phyloP scores from a whole-genome alignment of 2,888 invertebrate genomes.

The Ophion slaviceki region DNA sequence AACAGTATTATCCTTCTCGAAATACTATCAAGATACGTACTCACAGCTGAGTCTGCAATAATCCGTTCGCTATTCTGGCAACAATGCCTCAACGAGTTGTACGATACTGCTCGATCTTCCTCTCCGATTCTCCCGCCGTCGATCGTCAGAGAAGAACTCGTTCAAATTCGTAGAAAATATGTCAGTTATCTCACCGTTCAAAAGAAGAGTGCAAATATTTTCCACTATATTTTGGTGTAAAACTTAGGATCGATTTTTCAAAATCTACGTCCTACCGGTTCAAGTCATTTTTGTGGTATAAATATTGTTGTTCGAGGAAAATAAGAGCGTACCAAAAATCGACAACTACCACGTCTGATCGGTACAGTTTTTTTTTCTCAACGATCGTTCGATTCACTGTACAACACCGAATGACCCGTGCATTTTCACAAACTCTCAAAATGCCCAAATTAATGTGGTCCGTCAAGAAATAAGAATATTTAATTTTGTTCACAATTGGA shows the following conservation, averaged over 20 bases:
- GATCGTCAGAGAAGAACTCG: background rate
- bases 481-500: background rate
- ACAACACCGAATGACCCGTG: constrained; percentile 30
- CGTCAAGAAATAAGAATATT: background rate
- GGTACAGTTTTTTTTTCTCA: constrained; percentile 2
- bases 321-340: background rate
- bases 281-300: constrained; percentile 52
- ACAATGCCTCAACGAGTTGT: background rate
- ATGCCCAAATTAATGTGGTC: background rate
- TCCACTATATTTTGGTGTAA: constrained; percentile 12
- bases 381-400: constrained; percentile 41
- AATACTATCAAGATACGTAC: background rate
- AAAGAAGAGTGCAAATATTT: background rate
- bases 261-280: background rate
- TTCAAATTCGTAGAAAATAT: constrained; percentile 5
- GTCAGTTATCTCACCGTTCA: background rate
- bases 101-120: constrained; percentile 4
- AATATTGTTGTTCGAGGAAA: background rate
- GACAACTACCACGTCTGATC: background rate
- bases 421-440: constrained; percentile 8
- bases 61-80: constrained; percentile 12
- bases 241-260: constrained; percentile 5
- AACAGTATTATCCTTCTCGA: background rate
- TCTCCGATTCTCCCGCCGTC: background rate
- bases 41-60: constrained; percentile 28